phyloP scores from a whole-genome alignment of 2,888 invertebrate genomes.

The Tipula unca region DNA sequence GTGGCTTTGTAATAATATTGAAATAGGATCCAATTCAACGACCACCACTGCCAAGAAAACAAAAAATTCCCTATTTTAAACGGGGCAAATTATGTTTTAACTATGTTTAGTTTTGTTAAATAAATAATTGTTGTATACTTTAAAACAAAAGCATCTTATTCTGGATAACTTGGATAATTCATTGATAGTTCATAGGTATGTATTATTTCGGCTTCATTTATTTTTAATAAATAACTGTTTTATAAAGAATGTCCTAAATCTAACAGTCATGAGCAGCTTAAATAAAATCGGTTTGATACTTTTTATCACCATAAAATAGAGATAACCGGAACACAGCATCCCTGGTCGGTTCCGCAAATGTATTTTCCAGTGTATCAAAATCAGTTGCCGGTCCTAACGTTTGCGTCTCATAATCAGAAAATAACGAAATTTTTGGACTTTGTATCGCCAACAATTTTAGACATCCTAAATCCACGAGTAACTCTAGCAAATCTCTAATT shows the following conservation, averaged over 20 bases:
- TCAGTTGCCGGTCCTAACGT: slow-evolving; percentile 40
- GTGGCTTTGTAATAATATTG: neutral
- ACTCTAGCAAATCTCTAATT: slow-evolving; percentile 50
- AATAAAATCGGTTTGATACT: slow-evolving; percentile 46
- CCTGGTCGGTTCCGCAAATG: slow-evolving; percentile 44
- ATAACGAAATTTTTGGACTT: slow-evolving; percentile 39
- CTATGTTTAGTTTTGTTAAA: neutral
- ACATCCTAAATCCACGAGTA: slow-evolving; percentile 49
- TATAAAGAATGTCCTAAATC: neutral
- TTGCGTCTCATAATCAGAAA: slow-evolving; percentile 39
- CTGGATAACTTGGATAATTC: no score
- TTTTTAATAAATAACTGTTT: neutral
- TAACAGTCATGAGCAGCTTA: no score
- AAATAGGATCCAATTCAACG: neutral
- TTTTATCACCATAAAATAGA: slow-evolving; percentile 50
- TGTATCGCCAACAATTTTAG: slow-evolving; percentile 39
- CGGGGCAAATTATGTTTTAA: neutral
- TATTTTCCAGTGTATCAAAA: slow-evolving; percentile 44
- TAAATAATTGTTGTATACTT: neutral
- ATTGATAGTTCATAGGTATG: no score
- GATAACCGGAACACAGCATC: slow-evolving; percentile 47
- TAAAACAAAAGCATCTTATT: neutral
- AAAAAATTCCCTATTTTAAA: neutral
- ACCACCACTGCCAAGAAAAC: neutral
- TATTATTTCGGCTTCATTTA: neutral